Evolutionary conservation across 2,113 vertebrate genomes (phyloP).

Genomic region (Romanogobio albipinnatus): DNA sequence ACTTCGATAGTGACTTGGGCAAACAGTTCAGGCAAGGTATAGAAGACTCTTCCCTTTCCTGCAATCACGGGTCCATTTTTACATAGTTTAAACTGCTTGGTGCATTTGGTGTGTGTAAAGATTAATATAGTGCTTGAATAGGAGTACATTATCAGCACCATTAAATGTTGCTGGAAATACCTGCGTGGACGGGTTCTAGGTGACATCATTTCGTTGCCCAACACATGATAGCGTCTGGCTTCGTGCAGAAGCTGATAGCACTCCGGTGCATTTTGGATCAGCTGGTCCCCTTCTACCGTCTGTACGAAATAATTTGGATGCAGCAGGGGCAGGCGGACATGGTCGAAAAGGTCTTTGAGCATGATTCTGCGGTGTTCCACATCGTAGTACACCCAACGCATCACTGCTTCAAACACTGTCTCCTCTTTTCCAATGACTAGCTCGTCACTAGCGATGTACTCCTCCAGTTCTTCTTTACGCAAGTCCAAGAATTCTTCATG

Average conservation of each 20-base stretch:
- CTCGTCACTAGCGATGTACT: conserved; percentile 92
- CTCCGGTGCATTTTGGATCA: conserved; percentile 95
- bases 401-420: conserved; percentile 92
- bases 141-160: not conserved
- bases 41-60: not conserved
- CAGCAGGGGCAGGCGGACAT: conserved; percentile 90
- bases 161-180: conserved; percentile 68
- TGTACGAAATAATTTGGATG: conserved; percentile 99
- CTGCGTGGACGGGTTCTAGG: conserved; percentile 95
- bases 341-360: conserved; percentile 88
- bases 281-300: conserved; percentile 94
- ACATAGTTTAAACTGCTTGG: not conserved
- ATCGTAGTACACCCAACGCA: conserved; percentile 93
- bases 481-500: conserved; percentile 60
- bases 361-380: conserved; percentile 85
- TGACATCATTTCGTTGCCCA: conserved; percentile 99
- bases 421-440: conserved; percentile 92
- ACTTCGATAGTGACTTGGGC: not conserved
- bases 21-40: not conserved
- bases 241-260: conserved; percentile 97
- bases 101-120: not conserved
- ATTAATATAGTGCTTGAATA: not conserved
- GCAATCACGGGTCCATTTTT: no score
- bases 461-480: conserved; percentile 88
- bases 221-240: conserved; percentile 93